Conservation (phyloP, 2,113 vertebrate genomes). For the Cisticola juncidis region DNA sequence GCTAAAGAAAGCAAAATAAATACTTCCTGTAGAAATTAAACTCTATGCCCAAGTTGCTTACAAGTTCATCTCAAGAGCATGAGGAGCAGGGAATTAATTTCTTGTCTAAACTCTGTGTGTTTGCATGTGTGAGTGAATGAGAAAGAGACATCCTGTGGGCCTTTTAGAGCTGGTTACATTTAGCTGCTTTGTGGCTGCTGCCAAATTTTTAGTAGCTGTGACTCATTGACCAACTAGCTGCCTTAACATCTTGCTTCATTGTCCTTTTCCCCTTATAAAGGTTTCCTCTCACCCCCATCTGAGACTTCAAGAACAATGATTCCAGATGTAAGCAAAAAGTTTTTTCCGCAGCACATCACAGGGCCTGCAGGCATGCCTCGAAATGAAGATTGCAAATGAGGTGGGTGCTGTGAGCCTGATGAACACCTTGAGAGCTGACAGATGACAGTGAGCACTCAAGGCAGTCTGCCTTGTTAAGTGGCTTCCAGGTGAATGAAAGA, state of each 20-base stretch:
- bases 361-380: not conserved
- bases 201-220: slow-evolving; percentile 21
- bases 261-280: slow-evolving; percentile 21
- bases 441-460: not conserved
- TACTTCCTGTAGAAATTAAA: not conserved
- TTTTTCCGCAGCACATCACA: not conserved
- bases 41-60: not conserved
- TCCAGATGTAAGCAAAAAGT: slow-evolving; percentile 22
- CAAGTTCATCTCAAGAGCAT: not conserved
- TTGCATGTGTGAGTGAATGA: not conserved
- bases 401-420: not conserved
- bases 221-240: slow-evolving; percentile 18
- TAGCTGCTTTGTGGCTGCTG: slow-evolving; percentile 29
- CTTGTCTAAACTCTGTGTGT: not conserved
- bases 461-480: not conserved
- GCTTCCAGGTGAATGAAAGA: not conserved
- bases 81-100: not conserved
- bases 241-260: slow-evolving; percentile 27
- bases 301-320: not conserved
- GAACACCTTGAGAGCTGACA: not conserved
- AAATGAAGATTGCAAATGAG: not conserved
- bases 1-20: not conserved
- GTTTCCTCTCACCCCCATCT: not conserved
- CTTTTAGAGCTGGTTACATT: slow-evolving; percentile 23
- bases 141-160: not conserved